Percentiles rank a stretch among this genome's conserved stretches.
Conservation (phyloP, 2,888 invertebrate genomes). For the Villa cingulata region DNA sequence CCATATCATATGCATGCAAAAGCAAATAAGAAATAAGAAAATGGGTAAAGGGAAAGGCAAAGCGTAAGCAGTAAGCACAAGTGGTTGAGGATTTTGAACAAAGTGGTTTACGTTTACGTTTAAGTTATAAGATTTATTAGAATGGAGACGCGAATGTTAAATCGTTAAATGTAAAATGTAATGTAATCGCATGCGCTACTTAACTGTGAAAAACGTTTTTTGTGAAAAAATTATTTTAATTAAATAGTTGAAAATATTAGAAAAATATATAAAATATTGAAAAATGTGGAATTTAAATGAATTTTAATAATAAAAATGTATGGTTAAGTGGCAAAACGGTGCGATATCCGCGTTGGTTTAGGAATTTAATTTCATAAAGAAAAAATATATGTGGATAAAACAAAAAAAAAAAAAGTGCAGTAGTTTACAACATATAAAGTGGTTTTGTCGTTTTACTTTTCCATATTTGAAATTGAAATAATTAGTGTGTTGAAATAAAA, state of each 20-base stretch:
- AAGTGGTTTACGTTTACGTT: constrained; percentile 14
- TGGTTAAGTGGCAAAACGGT: constrained; percentile 10
- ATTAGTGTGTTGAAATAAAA: not conserved
- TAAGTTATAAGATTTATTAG: too few species aligned
- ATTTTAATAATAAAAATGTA: constrained; percentile 1
- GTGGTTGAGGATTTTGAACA: not conserved
- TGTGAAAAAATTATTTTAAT: constrained; percentile 4
- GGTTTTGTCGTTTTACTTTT: not conserved
- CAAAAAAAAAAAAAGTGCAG: not conserved
- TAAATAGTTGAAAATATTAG: not conserved
- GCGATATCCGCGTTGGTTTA: not conserved
- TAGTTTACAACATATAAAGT: not conserved
- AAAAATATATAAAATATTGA: constrained; percentile 1
- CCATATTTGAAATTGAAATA: too few species aligned
- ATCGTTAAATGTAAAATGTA: too few species aligned
- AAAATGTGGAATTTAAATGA: constrained; percentile 2
- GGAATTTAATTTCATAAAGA: not conserved
- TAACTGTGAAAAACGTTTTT: constrained; percentile 13
- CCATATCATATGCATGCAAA: too few species aligned
- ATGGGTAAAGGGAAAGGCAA: too few species aligned
- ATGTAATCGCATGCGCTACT: constrained; percentile 24
- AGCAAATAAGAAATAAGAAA: too few species aligned
- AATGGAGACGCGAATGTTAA: constrained; percentile 31
- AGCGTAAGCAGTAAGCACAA: too few species aligned
- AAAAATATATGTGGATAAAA: not conserved